A percentile compares a stretch with the other conserved stretches of the same genome.
Evolutionary conservation across 2,888 invertebrate species (phyloP).

Genomic region (Theretra japonica): DNA sequence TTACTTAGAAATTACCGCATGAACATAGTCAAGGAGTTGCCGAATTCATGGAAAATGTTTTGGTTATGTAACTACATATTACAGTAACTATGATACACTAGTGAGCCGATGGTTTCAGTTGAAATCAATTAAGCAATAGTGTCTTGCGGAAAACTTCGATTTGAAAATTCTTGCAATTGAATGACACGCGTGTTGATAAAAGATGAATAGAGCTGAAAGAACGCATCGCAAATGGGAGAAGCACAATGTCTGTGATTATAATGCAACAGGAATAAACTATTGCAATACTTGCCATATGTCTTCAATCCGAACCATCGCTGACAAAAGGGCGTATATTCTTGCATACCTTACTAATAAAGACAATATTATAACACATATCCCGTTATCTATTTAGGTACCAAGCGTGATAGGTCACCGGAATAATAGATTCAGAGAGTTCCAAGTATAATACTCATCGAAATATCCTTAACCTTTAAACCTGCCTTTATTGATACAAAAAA

Average conservation of each 20-base stretch:
- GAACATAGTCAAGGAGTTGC: neutral
- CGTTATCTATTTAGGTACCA: conserved; percentile 6
- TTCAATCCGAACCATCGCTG: neutral
- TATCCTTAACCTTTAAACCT: conserved; percentile 21
- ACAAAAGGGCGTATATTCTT: neutral
- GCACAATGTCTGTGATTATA: too few species aligned
- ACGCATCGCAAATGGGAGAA: too few species aligned
- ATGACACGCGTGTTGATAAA: too few species aligned
- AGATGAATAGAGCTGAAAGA: too few species aligned
- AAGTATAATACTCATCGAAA: conserved; percentile 2
- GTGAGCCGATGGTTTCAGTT: too few species aligned
- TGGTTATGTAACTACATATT: too few species aligned
- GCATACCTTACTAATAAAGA: conserved; percentile 4
- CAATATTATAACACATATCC: conserved; percentile 13
- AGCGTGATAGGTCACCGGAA: conserved; percentile 19
- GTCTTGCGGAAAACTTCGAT: too few species aligned
- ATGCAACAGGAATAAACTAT: too few species aligned
- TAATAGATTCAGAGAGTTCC: conserved; percentile 9
- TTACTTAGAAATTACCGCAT: neutral
- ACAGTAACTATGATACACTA: too few species aligned
- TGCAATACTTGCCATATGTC: neutral
- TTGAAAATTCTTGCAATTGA: too few species aligned
- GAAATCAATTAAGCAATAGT: too few species aligned
- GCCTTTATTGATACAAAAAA: conserved; percentile 6
- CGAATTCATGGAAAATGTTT: too few species aligned